These are phyloP conservation scores for Paguma larvata DNA, from an alignment of 2,797 vertebrate species.

Conservation along the genomic window DNA sequence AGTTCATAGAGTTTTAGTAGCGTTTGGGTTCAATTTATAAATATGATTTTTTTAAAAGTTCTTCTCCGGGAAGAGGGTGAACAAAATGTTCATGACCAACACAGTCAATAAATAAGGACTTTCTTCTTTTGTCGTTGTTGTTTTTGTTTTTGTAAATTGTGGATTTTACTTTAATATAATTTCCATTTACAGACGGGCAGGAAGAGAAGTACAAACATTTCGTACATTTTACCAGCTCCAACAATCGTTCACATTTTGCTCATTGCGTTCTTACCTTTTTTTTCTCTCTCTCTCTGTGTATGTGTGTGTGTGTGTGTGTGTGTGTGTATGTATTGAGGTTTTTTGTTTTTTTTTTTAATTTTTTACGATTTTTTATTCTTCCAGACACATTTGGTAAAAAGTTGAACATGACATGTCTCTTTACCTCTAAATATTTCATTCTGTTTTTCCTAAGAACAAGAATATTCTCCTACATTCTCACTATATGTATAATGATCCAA, in stretches of 20 bases:
- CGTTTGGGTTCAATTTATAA: not conserved
- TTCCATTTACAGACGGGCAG: not conserved
- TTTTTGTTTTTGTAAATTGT: not conserved
- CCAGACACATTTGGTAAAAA: not conserved
- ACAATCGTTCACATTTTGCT: not conserved
- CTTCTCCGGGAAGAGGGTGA: not conserved
- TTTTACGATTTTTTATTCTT: not conserved
- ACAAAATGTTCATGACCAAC: not conserved
- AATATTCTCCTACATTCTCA: not conserved
- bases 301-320: too few relatives aligned
- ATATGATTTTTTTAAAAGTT: not conserved
- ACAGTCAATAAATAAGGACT: not conserved
- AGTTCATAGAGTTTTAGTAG: not conserved
- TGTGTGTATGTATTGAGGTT: too few relatives aligned
- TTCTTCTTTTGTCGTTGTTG: not conserved
- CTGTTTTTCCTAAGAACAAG: not conserved
- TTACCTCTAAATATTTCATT: not conserved
- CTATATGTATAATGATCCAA: fast-evolving
- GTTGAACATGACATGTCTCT: not conserved
- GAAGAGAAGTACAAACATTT: not conserved
- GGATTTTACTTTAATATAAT: not conserved
- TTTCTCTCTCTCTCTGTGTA: fast-evolving
- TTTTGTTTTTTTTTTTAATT: not conserved
- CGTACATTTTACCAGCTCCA: fast-evolving
- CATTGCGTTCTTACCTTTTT: not conserved